Conservation (phyloP, 2,113 vertebrate species). For the Gymnarchus niloticus region DNA sequence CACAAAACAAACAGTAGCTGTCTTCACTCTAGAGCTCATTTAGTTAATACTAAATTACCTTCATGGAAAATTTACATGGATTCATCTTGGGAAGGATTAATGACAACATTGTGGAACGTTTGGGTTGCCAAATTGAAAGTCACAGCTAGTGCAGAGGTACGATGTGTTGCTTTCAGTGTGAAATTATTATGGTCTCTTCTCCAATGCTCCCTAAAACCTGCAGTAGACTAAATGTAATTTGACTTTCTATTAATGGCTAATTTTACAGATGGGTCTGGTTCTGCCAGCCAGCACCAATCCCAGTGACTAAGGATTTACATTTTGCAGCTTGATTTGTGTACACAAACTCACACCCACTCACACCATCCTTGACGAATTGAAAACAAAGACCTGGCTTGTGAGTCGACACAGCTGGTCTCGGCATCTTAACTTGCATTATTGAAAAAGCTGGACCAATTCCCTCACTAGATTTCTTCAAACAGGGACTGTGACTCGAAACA, state of each 20-base stretch:
- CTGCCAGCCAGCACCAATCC: neutral
- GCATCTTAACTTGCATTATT: neutral
- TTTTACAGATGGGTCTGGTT: neutral
- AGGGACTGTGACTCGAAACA: neutral
- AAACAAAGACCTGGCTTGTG: neutral
- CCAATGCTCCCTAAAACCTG: conserved; percentile 4
- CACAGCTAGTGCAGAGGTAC: conserved; percentile 3
- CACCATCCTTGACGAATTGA: neutral
- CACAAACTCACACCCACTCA: neutral
- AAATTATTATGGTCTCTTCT: conserved; percentile 12
- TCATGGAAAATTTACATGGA: neutral
- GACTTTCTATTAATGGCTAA: neutral
- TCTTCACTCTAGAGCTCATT: neutral
- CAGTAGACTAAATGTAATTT: conserved; percentile 1
- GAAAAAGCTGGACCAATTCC: neutral
- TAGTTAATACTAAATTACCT: neutral
- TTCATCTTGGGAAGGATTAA: neutral
- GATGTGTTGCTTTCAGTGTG: neutral
- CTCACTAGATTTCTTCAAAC: neutral
- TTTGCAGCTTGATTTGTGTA: neutral
- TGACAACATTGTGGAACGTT: neutral
- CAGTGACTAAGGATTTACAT: neutral
- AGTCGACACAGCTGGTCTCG: neutral
- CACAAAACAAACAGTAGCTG: neutral
- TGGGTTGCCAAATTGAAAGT: conserved; percentile 1